Conservation (phyloP, 2,113 vertebrate species). For the Austrofundulus limnaeus region DNA sequence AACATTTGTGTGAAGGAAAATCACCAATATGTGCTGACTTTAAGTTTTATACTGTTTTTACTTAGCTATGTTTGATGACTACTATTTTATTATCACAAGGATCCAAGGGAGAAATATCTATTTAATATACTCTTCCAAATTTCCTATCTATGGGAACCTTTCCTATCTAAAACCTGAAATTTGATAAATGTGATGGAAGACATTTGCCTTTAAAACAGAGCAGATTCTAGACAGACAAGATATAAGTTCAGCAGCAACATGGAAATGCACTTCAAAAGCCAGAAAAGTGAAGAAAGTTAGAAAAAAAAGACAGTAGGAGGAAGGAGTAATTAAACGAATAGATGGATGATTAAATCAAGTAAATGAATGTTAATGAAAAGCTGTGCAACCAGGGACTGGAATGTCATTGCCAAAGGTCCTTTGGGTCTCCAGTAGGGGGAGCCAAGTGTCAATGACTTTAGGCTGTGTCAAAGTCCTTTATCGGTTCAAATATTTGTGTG, state of each 20-base stretch:
- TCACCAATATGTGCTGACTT: not conserved
- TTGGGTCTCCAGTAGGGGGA: constrained; percentile 73
- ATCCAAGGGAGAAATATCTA: not conserved
- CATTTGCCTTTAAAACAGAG: not conserved
- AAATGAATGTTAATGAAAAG: constrained; percentile 66
- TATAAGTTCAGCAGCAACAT: constrained; percentile 12
- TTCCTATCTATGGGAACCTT: not conserved
- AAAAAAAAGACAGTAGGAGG: constrained; percentile 28
- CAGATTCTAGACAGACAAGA: too few relatives aligned
- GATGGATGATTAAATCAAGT: constrained; percentile 68
- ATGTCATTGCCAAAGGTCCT: constrained; percentile 72
- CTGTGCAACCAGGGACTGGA: constrained; percentile 49
- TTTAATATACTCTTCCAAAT: not conserved
- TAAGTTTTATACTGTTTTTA: not conserved
- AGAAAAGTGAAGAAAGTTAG: constrained; percentile 13
- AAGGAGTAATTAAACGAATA: constrained; percentile 57
- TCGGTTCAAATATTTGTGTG: constrained; percentile 26
- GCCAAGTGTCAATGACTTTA: constrained; percentile 59
- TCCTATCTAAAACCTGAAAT: not conserved
- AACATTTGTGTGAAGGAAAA: too few relatives aligned
- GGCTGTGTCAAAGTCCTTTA: constrained; percentile 61
- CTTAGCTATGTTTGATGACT: not conserved
- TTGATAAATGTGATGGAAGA: not conserved
- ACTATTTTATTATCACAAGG: not conserved
- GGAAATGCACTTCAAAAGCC: not conserved